A percentile compares a stretch with the other conserved stretches of the same genome.
Conservation (phyloP, 2,888 invertebrate species). For the Linnaemya vulpina region DNA sequence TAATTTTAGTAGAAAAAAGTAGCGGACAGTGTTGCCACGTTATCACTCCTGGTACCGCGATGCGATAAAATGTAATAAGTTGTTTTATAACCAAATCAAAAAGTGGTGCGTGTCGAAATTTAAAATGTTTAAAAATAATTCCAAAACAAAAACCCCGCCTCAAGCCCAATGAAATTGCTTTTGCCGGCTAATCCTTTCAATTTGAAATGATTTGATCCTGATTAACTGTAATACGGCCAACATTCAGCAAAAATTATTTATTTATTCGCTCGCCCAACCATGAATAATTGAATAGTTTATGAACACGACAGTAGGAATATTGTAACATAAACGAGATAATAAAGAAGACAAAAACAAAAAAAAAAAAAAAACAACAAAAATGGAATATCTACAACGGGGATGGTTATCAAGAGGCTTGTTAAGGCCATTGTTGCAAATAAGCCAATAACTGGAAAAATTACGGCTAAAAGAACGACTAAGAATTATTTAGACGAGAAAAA, state of each 20-base stretch:
- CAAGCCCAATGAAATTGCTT: slow-evolving; percentile 23
- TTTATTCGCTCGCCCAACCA: slow-evolving; percentile 58
- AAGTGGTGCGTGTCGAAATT: too few species aligned
- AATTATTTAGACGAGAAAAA: slow-evolving; percentile 22
- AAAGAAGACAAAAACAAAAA: background rate
- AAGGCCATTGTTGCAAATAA: slow-evolving; percentile 61
- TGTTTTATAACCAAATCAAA: too few species aligned
- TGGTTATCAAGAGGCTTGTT: slow-evolving; percentile 12
- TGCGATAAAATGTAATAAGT: too few species aligned
- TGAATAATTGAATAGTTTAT: slow-evolving; percentile 67
- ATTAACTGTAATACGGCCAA: slow-evolving; percentile 57
- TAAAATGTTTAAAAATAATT: background rate
- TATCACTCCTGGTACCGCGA: too few species aligned
- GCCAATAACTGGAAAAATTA: slow-evolving; percentile 65
- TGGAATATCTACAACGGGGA: background rate
- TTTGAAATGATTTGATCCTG: slow-evolving; percentile 68
- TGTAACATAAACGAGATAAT: background rate
- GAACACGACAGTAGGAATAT: slow-evolving; percentile 20
- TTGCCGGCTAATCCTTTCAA: slow-evolving; percentile 59
- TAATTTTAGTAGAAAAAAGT: too few species aligned
- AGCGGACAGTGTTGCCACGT: too few species aligned
- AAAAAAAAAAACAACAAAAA: background rate
- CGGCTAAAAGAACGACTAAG: slow-evolving; percentile 37
- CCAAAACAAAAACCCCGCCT: background rate
- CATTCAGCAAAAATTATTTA: slow-evolving; percentile 26